Percentiles rank a stretch among this genome's conserved stretches.
These are phyloP conservation scores for Peromyscus attwateri DNA, from an alignment of 2,797 vertebrate genomes.

Conservation along the genomic window DNA sequence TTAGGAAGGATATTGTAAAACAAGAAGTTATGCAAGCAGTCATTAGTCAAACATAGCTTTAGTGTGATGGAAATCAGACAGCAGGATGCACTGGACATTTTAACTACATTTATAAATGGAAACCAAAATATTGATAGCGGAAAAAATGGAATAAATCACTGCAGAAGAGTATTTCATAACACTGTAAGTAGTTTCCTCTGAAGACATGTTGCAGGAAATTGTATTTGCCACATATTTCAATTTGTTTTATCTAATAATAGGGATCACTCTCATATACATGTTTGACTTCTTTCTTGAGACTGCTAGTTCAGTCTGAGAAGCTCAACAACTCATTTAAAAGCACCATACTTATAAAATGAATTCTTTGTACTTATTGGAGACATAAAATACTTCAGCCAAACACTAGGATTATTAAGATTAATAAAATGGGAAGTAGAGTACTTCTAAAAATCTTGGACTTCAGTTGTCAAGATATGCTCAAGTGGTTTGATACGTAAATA, in stretches of 20 bases:
- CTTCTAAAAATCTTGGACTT: neutral
- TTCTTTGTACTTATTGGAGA: neutral
- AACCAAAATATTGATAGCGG: constrained; percentile 77
- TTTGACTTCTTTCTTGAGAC: neutral
- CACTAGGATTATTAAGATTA: neutral
- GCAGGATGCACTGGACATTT: constrained; percentile 69
- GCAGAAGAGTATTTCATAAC: constrained; percentile 62
- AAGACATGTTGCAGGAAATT: constrained; percentile 75
- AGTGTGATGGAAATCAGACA: constrained; percentile 69
- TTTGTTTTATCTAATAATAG: constrained; percentile 67
- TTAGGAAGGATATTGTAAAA: constrained; percentile 80
- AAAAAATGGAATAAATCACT: constrained; percentile 69
- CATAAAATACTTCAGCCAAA: neutral
- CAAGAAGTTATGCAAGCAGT: constrained; percentile 72
- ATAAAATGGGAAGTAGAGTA: neutral
- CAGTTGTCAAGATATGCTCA: neutral
- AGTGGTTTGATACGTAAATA: neutral
- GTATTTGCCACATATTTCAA: constrained; percentile 62
- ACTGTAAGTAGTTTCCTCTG: constrained; percentile 61
- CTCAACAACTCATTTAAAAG: constrained; percentile 30
- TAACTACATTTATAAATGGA: constrained; percentile 78
- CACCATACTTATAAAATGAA: neutral
- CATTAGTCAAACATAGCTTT: constrained; percentile 77
- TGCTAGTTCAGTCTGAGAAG: neutral
- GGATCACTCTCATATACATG: constrained; percentile 36